Conservation (phyloP, 2,797 vertebrate species). For the Acridotheres tristis region DNA sequence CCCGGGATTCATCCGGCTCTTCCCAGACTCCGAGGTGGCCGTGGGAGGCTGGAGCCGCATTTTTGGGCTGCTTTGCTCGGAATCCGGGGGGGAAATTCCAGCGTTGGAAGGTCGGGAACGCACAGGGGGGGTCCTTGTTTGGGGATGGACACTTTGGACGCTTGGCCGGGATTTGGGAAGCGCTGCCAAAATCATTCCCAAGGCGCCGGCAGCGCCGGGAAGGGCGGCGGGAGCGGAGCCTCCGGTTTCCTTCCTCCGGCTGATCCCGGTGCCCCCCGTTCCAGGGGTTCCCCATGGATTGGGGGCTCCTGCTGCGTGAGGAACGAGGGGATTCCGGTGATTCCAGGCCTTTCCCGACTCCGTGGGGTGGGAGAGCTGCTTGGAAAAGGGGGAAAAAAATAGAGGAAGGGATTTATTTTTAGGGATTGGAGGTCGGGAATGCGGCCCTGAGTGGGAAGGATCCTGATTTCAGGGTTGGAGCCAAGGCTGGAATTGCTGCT, state of each 20-base stretch:
- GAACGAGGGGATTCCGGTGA: not conserved
- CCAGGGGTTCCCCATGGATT: accelerated
- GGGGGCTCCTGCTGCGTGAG: not conserved
- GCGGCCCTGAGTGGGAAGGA: accelerated
- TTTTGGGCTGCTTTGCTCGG: not conserved
- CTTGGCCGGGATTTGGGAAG: not conserved
- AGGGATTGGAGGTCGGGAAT: not conserved
- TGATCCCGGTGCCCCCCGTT: not conserved
- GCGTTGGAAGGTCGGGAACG: not conserved
- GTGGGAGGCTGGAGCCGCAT: not conserved
- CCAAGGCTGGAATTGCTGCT: not conserved
- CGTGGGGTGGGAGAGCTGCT: not conserved
- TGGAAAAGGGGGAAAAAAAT: accelerated
- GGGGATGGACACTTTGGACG: accelerated
- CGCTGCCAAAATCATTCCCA: not conserved
- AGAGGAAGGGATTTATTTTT: not conserved
- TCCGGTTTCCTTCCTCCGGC: not conserved
- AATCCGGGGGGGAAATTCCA: accelerated
- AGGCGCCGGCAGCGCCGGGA: not conserved
- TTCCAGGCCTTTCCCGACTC: not conserved
- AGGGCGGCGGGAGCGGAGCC: not conserved
- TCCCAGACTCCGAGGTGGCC: accelerated
- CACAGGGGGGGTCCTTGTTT: not conserved
- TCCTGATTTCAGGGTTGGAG: not conserved
- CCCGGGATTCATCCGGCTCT: not conserved